phyloP scores from a whole-genome alignment of 2,113 vertebrate genomes.

The Labeo catla region DNA sequence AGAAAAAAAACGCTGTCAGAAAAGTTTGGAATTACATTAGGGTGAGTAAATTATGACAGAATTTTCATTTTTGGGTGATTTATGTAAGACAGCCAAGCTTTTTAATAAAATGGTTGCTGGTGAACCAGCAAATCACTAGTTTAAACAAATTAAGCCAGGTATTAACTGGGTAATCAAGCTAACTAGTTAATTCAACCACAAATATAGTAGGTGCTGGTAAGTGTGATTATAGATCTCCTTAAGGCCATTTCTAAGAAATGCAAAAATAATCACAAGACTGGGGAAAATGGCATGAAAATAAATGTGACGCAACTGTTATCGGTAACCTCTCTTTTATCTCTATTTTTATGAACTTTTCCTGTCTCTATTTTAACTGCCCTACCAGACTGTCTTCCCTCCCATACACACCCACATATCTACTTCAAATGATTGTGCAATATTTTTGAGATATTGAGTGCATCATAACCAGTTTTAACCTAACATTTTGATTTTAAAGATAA shows the following conservation, averaged over 20 bases:
- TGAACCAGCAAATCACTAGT: neutral
- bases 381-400: neutral
- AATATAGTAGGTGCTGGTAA: neutral
- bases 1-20: neutral
- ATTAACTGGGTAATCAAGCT: neutral
- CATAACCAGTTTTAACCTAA: neutral
- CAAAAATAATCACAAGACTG: constrained; percentile 4
- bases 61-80: neutral
- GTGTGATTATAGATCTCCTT: neutral
- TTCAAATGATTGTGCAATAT: neutral
- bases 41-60: neutral
- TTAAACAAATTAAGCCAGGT: neutral
- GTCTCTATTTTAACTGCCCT: neutral
- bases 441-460: neutral
- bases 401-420: neutral
- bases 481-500: neutral
- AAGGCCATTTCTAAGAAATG: neutral
- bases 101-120: neutral
- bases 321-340: neutral
- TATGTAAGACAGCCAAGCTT: neutral
- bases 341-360: neutral
- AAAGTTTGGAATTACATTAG: neutral
- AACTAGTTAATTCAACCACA: neutral
- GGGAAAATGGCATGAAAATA: neutral
- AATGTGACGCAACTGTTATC: neutral